A percentile compares a stretch with the other conserved stretches of the same genome.
Evolutionary conservation across 2,113 vertebrate species (phyloP).

Genomic region (Macrotus californicus): DNA sequence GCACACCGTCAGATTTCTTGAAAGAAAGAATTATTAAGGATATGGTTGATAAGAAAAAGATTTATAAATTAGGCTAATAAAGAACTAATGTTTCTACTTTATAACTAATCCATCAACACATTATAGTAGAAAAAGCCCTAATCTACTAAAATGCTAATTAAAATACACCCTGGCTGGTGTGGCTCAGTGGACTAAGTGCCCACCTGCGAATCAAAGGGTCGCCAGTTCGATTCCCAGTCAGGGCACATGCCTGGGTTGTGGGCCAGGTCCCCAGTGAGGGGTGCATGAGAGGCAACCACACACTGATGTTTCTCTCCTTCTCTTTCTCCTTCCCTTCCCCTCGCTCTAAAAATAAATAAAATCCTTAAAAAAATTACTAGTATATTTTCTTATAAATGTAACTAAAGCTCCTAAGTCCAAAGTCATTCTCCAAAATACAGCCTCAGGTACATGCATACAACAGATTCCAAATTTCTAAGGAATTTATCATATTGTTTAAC

Average conservation of each 20-base stretch:
- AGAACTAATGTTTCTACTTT: neutral
- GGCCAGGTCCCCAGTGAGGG: too few relatives aligned
- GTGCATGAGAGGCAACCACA: too few relatives aligned
- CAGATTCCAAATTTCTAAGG: neutral
- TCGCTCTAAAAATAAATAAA: too few relatives aligned
- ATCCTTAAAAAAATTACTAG: too few relatives aligned
- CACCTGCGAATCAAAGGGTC: too few relatives aligned
- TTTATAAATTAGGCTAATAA: neutral
- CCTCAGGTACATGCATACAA: neutral
- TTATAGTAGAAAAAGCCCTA: neutral
- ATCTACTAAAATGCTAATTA: slow-evolving; percentile 9
- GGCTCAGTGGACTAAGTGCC: too few relatives aligned
- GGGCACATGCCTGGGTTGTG: too few relatives aligned
- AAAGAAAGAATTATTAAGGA: slow-evolving; percentile 41
- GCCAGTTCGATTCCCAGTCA: too few relatives aligned
- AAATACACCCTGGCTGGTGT: too few relatives aligned
- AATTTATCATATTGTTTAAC: neutral
- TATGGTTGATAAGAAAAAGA: neutral
- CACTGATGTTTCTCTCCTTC: too few relatives aligned
- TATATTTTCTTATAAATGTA: slow-evolving; percentile 51
- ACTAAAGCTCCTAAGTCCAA: slow-evolving; percentile 32
- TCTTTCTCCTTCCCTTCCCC: too few relatives aligned
- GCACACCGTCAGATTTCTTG: slow-evolving; percentile 87
- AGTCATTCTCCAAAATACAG: slow-evolving; percentile 38
- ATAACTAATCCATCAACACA: neutral